Evolutionary conservation across 1,140 invertebrate species (phyloP), one percentile per base, ranked within the genome.

Genomic region (Oryctes rhinoceros): DNA sequence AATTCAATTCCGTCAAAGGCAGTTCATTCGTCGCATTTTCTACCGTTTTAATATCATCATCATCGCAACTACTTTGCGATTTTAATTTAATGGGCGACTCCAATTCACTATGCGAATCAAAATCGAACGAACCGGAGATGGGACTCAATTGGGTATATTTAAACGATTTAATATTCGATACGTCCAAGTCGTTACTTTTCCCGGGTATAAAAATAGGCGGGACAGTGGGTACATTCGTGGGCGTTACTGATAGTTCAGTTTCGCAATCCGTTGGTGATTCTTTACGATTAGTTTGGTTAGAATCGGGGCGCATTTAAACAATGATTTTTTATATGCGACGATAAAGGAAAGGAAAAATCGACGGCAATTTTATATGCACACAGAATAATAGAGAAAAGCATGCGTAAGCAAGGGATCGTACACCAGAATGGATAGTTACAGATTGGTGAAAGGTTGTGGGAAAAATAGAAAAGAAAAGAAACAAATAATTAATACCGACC

Each of bases 1-100:
- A 83, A 82, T 87, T 87, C 4, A 86, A 76, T 81, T 86, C 84
- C 0, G 86, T 87, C 6, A 90, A 77, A 0, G 89, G 90, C 3
- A 89, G 84, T 83, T 90, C 90, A 79, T 89, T 90, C 49, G 89
- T 90, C 39, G 89, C 86, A 76, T 82, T 85, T 77, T 83, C 79
- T 3, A 37, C 18, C 48, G 6, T 13, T 18, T 49, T 78, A 30
- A 20, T 15, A 30, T 53, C 30, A 59, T 78, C 77, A n/a, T 49
- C 49, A 13, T 78, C 77, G 15, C 59, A 78, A 20, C 30, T 53
- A 76, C 30, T 49, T 7, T 76, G 75, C n/a, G 59, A 79, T 18
- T 39, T 37, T 18, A 59, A 65, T 37, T 24, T 65, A 47, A 67
- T 20, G 30, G 85, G 83, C 5, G 84, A 85, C 53, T 84, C 81